Evolutionary conservation across 2,113 vertebrate species (phyloP).

Genomic region (Rhagologus leucostigma): DNA sequence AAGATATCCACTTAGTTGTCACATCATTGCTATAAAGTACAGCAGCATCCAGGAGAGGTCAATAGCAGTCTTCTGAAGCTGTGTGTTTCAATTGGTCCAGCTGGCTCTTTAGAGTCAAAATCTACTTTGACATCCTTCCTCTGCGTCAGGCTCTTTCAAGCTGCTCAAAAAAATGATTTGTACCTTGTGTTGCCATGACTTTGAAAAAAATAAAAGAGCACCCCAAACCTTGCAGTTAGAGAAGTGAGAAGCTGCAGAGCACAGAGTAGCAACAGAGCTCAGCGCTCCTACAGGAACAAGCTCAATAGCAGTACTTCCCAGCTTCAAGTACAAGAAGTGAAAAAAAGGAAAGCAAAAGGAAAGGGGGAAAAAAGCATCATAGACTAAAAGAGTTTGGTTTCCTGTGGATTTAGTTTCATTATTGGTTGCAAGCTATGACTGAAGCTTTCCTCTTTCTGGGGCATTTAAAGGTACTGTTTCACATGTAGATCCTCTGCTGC

Average conservation of each 20-base stretch:
- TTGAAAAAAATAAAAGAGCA: not conserved
- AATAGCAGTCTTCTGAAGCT: not conserved
- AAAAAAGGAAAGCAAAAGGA: not conserved
- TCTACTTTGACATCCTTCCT: not conserved
- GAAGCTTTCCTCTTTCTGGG: not conserved
- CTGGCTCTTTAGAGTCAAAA: not conserved
- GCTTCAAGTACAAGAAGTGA: not conserved
- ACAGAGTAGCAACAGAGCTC: not conserved
- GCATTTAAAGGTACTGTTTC: not conserved
- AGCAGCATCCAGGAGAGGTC: not conserved
- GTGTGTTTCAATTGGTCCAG: not conserved
- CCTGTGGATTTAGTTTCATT: not conserved
- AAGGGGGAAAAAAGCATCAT: not conserved
- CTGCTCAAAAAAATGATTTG: not conserved
- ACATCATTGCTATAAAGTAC: not conserved
- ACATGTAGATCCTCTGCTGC: not conserved
- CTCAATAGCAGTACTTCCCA: not conserved
- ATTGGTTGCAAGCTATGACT: not conserved
- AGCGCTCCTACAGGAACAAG: not conserved
- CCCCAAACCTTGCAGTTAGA: not conserved
- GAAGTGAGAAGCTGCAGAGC: not conserved
- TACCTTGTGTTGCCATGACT: not conserved
- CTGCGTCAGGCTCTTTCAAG: not conserved
- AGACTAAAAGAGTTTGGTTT: not conserved
- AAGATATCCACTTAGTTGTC: not conserved